Evolutionary conservation across 1,140 invertebrate genomes (phyloP).

Genomic region (Sarcophaga bullata): DNA sequence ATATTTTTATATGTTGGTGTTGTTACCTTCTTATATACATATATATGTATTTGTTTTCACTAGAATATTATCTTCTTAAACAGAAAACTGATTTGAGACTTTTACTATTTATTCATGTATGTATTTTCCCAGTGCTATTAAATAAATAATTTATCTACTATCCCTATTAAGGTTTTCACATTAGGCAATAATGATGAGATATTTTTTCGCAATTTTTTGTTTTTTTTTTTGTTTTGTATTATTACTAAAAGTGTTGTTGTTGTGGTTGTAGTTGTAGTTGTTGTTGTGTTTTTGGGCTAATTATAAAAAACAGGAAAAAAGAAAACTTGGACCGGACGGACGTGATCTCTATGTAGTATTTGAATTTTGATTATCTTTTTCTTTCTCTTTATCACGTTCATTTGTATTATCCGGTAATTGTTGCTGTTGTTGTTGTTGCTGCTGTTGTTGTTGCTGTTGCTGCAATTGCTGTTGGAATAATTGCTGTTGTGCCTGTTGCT

Average conservation of each 20-base stretch:
- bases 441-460: constrained; percentile 35
- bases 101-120: too few species aligned
- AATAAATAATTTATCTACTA: too few species aligned
- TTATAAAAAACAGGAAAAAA: constrained; percentile 64
- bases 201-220: constrained; percentile 18
- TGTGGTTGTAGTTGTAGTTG: background rate
- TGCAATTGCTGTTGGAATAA: constrained; percentile 62
- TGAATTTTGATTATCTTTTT: constrained; percentile 59
- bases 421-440: constrained; percentile 44
- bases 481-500: constrained; percentile 42
- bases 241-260: background rate
- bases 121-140: too few species aligned
- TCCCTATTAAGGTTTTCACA: too few species aligned
- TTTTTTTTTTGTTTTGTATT: constrained; percentile 21
- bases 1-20: background rate
- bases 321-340: constrained; percentile 62
- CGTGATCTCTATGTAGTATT: constrained; percentile 61
- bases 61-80: too few species aligned
- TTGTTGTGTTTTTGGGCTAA: background rate
- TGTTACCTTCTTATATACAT: too few species aligned
- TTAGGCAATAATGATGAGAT: too few species aligned
- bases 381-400: constrained; percentile 43
- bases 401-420: constrained; percentile 26
- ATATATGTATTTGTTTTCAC: too few species aligned
- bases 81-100: too few species aligned